A percentile compares a stretch with the other conserved stretches of the same genome.
Conservation (phyloP, 2,113 vertebrate species). For the Nansenia antarctica region DNA sequence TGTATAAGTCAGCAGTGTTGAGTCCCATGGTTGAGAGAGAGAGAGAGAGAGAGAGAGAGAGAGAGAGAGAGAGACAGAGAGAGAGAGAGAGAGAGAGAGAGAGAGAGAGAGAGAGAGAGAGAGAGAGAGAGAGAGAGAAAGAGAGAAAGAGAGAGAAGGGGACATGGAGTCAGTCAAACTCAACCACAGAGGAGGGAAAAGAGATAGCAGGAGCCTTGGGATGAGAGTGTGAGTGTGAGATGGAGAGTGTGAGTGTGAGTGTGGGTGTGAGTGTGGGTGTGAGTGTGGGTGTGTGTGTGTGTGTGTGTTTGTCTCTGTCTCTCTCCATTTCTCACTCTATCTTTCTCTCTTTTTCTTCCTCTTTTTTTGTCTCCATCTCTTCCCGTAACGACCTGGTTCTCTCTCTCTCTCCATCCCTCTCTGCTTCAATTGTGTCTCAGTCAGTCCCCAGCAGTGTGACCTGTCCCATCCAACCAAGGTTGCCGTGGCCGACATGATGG, state of each 20-base stretch:
- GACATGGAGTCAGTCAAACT: no score
- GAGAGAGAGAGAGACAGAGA: not conserved
- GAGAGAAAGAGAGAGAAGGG: not conserved
- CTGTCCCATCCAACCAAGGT: constrained; percentile 55
- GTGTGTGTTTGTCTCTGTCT: no score
- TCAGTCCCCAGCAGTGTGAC: constrained; percentile 40
- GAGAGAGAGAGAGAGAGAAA: not conserved
- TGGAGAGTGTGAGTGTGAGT: no score
- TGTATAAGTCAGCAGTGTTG: not conserved
- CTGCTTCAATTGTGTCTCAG: no score
- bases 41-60: not conserved
- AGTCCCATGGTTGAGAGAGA: not conserved
- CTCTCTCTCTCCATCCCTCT: not conserved
- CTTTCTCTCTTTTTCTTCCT: not conserved
- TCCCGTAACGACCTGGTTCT: not conserved
- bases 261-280: no score
- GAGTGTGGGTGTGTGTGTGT: not conserved
- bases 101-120: not conserved
- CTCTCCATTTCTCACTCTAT: not conserved
- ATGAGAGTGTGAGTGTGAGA: no score
- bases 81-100: not conserved
- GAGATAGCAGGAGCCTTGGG: no score
- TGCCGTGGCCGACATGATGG: constrained; percentile 57
- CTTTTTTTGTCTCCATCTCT: not conserved
- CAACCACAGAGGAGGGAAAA: not conserved